These are phyloP conservation scores for Zaprionus africanus DNA, from an alignment of 1,140 invertebrate genomes.

Conservation along the genomic window DNA sequence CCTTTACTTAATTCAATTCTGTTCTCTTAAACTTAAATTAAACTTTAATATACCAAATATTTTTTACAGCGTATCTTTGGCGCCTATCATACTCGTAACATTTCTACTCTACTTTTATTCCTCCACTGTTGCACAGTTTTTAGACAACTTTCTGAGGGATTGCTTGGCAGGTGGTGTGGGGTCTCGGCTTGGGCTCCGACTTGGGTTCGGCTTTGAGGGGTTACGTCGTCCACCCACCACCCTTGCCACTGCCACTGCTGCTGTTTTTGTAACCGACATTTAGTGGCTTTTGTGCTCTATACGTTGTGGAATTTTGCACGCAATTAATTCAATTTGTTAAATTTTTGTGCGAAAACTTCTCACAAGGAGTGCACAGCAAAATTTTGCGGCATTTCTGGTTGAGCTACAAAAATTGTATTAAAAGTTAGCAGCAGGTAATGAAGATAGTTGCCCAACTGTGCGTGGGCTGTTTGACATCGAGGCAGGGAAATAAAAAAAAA, in stretches of 20 bases:
- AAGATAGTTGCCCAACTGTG: constrained; percentile 4
- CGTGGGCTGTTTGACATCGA: background rate
- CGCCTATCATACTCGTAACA: background rate
- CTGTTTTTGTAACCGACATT: constrained; percentile 48
- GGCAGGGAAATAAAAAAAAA: background rate
- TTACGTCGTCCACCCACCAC: background rate
- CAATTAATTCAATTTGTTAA: constrained; percentile 68
- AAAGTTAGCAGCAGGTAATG: constrained; percentile 27
- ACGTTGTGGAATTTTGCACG: constrained; percentile 48
- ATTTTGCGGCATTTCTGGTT: constrained; percentile 23
- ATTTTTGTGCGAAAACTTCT: constrained; percentile 31
- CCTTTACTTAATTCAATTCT: no score
- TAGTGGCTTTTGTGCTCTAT: constrained; percentile 58
- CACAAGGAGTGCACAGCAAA: constrained; percentile 12
- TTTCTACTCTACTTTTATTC: constrained; percentile 11
- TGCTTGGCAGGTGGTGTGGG: background rate
- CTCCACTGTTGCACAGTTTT: constrained; percentile 20
- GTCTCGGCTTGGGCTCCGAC: background rate
- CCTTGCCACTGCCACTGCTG: background rate
- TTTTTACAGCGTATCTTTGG: constrained; percentile 8
- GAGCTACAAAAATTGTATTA: constrained; percentile 33
- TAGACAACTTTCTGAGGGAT: constrained; percentile 37
- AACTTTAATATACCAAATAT: background rate
- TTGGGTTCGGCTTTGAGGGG: constrained; percentile 2
- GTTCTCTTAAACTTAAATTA: background rate